A percentile compares a stretch with the other conserved stretches of the same genome.
Evolutionary conservation across 2,797 vertebrate species (phyloP).

Genomic region (Gallinago stenura): DNA sequence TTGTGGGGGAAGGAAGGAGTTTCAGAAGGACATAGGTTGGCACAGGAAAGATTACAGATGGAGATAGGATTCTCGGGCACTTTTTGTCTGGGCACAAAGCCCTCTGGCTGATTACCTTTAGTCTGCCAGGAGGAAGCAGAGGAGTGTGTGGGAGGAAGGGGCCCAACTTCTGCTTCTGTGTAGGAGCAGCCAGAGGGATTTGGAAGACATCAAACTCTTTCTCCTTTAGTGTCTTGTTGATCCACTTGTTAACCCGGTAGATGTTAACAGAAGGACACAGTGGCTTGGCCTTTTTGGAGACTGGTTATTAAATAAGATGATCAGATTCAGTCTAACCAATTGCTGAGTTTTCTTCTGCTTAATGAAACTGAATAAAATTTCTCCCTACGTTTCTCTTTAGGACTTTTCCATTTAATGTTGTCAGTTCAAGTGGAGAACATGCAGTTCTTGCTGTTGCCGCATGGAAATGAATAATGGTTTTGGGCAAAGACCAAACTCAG

Average conservation of each 20-base stretch:
- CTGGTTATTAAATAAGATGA: neutral
- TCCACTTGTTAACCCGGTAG: neutral
- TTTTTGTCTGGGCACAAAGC: neutral
- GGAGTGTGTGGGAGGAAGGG: neutral
- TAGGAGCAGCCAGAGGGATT: neutral
- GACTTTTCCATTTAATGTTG: neutral
- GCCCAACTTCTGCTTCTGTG: neutral
- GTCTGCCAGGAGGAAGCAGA: neutral
- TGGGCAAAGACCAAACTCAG: too few species aligned
- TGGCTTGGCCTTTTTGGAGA: neutral
- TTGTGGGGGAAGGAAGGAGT: accelerated
- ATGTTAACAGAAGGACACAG: neutral
- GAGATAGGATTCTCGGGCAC: accelerated
- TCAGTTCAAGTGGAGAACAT: neutral
- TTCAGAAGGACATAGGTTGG: neutral
- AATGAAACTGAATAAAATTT: neutral
- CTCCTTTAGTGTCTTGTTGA: neutral
- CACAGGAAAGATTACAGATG: neutral
- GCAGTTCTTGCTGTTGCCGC: conserved; percentile 2
- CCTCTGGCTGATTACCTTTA: neutral
- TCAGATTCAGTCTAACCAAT: neutral
- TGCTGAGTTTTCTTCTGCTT: neutral
- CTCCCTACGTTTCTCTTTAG: neutral
- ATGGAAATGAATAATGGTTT: conserved; percentile 43
- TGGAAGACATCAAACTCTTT: neutral